Base-by-base conservation (phyloP, 2,797 vertebrate species). In the Sternotherus odoratus region DNA sequence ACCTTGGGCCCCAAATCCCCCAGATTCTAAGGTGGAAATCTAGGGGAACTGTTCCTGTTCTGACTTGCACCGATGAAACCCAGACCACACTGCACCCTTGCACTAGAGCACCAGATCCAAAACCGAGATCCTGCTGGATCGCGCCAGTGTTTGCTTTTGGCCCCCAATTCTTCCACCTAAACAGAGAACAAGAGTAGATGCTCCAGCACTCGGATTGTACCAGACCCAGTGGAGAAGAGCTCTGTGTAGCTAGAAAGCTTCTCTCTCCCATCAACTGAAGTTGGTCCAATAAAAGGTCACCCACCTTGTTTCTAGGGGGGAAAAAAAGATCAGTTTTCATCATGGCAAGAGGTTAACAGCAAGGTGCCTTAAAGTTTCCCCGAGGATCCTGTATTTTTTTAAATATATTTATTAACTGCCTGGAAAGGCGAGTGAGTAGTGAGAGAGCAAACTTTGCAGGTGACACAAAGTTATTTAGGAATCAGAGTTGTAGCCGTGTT, bases 311-410 rank as follows among this genome's bases (percentile, higher is more conserved):
- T 69, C 66, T 69, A 69, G 66, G 66, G 46, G 66, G 66, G n/a
- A 26, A 36, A 49, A 49, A 49, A 49, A 4, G 13, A 49, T 49
- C 12, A 13, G 48, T 49, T 49, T 49, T 49, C 48, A 49, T 28
- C 6, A 1, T 1, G 3, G 69, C 2, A 2, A 8, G 13, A 12
- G 24, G 11, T 7, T 66, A 8, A 60, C n/a, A 1, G 1, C 19
- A 0, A 36, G 36, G 21, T 46, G 48, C n/a, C n/a, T 19, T 5
- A 36, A 66, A 16, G n/a, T 36, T 36, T 66, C 17, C 9, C 4
- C 19, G 36, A 39, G 5, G 23, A 17, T 50, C n/a, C 30, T 39
- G 48, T 4, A 1, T 21, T 49, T 21, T 49, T 11, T 9, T 4
- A 43, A 6, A 8, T 36, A 36, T 39, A 39, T 28, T 56, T 78